phyloP scores from a whole-genome alignment of 2,888 invertebrate genomes.

The Hoplodrina ambigua region DNA sequence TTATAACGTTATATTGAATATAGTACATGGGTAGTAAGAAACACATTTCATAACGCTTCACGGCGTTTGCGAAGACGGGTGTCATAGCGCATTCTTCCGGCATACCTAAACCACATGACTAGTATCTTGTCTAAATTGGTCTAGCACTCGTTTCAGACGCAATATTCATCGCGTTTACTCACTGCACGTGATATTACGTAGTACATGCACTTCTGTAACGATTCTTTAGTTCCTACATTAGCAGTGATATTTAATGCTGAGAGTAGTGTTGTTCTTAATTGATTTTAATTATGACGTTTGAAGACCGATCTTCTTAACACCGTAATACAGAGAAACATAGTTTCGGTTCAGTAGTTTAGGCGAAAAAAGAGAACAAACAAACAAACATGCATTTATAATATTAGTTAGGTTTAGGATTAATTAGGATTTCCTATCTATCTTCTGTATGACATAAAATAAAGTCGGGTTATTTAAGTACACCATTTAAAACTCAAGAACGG shows the following conservation, averaged over 20 bases:
- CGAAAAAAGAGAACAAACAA: too few species aligned
- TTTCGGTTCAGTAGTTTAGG: too few species aligned
- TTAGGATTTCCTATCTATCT: too few species aligned
- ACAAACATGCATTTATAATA: too few species aligned
- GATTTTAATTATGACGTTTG: constrained; percentile 8
- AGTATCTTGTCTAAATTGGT: constrained; percentile 19
- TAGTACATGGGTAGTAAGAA: background rate
- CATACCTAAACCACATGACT: constrained; percentile 21
- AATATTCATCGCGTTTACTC: background rate
- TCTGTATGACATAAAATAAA: too few species aligned
- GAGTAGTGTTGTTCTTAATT: constrained; percentile 8
- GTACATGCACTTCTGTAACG: background rate
- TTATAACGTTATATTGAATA: background rate
- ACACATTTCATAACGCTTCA: background rate
- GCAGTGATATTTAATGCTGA: background rate
- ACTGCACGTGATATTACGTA: background rate
- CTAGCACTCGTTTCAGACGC: background rate
- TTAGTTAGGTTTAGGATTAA: too few species aligned
- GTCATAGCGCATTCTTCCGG: background rate
- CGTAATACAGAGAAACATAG: background rate
- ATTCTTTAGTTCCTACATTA: background rate
- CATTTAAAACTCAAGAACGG: too few species aligned
- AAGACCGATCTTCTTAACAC: background rate
- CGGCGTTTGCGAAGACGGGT: background rate
- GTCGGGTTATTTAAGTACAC: too few species aligned